These are phyloP conservation scores for Pristionchus fissidentatus DNA, from an alignment of 2,888 invertebrate species.

Conservation along the genomic window DNA sequence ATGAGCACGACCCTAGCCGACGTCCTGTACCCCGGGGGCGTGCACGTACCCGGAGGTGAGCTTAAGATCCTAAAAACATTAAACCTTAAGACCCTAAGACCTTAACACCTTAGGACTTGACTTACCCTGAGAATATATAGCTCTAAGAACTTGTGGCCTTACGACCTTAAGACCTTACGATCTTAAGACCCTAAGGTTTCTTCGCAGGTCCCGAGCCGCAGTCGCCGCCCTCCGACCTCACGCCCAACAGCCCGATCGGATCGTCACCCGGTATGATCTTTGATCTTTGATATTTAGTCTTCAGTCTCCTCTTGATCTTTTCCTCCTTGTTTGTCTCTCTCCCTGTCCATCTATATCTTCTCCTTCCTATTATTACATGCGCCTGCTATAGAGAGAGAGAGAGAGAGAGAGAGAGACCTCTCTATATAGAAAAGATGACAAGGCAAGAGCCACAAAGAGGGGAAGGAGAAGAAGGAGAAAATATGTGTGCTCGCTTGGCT, in stretches of 20 bases:
- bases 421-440: too few species aligned
- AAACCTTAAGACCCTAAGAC: too few species aligned
- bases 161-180: too few species aligned
- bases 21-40: conserved; percentile 3
- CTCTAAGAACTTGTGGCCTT: too few species aligned
- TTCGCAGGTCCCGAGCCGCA: conserved; percentile 15
- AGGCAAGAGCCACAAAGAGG: conserved; percentile 1
- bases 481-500: too few species aligned
- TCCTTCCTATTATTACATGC: background rate
- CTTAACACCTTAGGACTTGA: too few species aligned
- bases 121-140: too few species aligned
- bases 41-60: background rate
- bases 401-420: too few species aligned
- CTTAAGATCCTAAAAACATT: too few species aligned
- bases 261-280: conserved; percentile 27
- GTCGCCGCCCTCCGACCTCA: conserved; percentile 14
- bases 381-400: background rate
- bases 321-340: background rate
- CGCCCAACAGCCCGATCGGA: conserved; percentile 8
- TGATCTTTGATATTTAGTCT: conserved; percentile 7
- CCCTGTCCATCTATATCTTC: background rate
- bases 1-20: conserved; percentile 20
- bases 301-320: background rate
- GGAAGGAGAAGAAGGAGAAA: too few species aligned
- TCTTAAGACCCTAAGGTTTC: too few species aligned